Conservation (phyloP, 1,140 invertebrate species). For the Sminthurinus signatus region DNA sequence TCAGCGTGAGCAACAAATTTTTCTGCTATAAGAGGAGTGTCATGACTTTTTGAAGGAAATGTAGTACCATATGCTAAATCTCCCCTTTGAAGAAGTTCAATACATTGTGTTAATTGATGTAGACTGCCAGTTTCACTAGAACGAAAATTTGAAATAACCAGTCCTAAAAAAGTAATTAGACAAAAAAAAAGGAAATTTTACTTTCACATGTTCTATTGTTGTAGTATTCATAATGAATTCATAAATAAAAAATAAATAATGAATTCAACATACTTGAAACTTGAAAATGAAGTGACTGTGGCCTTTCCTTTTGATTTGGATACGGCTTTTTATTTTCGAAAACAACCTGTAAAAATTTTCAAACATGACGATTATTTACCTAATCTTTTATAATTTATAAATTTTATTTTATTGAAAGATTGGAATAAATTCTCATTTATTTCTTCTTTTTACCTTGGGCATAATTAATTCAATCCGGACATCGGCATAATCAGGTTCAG, state of each 20-base stretch:
- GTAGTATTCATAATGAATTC: not conserved
- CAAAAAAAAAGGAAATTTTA: too few species aligned
- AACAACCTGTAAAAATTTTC: conserved; percentile 55
- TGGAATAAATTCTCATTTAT: conserved; percentile 1
- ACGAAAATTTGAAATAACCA: conserved; percentile 68
- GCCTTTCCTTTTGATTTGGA: conserved; percentile 68
- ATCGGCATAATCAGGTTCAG: conserved; percentile 65
- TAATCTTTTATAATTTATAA: conserved; percentile 44
- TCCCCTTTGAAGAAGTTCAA: conserved; percentile 64
- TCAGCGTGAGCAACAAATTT: conserved; percentile 67
- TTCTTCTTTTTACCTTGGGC: conserved; percentile 62
- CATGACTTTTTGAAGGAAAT: conserved; percentile 61
- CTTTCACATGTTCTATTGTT: not conserved
- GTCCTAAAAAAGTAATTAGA: not conserved
- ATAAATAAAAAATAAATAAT: not conserved
- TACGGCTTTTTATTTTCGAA: conserved; percentile 63
- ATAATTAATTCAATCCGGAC: conserved; percentile 83
- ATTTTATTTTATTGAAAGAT: conserved; percentile 26
- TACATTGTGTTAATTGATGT: conserved; percentile 62
- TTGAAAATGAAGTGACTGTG: conserved; percentile 71
- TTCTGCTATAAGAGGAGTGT: conserved; percentile 63
- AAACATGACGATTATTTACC: too few species aligned
- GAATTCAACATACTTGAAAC: conserved; percentile 57
- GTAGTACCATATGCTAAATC: conserved; percentile 64
- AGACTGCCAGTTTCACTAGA: conserved; percentile 58